Evolutionary conservation across 2,113 vertebrate genomes (phyloP).

Genomic region (Platycercus adscitus): DNA sequence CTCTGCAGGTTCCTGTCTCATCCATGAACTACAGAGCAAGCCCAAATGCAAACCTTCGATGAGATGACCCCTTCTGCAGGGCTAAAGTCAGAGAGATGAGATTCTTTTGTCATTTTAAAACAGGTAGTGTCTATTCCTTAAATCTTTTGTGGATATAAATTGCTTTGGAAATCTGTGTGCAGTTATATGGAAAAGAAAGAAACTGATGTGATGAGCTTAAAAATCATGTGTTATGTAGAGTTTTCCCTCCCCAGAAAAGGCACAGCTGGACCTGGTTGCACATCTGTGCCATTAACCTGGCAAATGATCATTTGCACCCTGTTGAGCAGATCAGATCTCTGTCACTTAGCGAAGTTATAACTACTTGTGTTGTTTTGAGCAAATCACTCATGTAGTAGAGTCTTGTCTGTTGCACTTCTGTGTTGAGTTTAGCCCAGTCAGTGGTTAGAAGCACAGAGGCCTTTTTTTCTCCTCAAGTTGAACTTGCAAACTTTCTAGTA

Average conservation of each 20-base stretch:
- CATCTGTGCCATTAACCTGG: background rate
- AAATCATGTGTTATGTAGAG: background rate
- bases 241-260: background rate
- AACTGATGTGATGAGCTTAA: background rate
- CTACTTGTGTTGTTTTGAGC: background rate
- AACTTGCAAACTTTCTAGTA: background rate
- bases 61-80: background rate
- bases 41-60: background rate
- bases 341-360: accelerated
- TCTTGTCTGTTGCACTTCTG: background rate
- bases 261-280: background rate
- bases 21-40: background rate
- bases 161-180: background rate
- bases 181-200: background rate
- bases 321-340: background rate
- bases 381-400: background rate
- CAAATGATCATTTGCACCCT: background rate
- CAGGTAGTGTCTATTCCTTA: background rate
- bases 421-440: background rate
- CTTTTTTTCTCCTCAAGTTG: background rate
- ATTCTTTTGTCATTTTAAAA: background rate
- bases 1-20: background rate
- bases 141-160: background rate
- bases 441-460: background rate
- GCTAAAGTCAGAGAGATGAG: background rate